Conservation (phyloP, 2,797 vertebrate species). For the Knipowitschia caucasica region DNA sequence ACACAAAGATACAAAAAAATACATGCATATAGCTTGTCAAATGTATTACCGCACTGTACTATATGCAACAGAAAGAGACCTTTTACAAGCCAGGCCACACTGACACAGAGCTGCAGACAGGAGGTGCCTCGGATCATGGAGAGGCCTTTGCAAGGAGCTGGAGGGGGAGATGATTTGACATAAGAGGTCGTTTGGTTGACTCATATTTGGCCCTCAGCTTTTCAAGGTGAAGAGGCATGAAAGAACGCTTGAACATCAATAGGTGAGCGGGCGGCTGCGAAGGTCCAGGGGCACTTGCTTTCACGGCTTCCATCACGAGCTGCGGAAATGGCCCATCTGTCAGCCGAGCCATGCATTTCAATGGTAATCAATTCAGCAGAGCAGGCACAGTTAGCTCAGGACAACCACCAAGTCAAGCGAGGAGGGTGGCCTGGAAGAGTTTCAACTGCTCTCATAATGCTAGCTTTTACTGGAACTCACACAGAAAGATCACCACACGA, state of each 20-base stretch:
- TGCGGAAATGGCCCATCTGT: slow-evolving; percentile 55
- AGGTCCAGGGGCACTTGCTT: slow-evolving; percentile 57
- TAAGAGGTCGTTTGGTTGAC: slow-evolving; percentile 64
- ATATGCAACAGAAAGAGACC: neutral
- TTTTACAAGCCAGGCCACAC: neutral
- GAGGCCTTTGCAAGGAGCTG: slow-evolving; percentile 30
- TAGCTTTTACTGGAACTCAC: neutral
- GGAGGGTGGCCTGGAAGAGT: slow-evolving; percentile 26
- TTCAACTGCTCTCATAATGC: neutral
- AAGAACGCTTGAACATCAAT: slow-evolving; percentile 68
- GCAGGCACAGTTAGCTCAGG: slow-evolving; percentile 36
- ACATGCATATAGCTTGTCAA: too few relatives aligned
- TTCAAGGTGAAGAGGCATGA: slow-evolving; percentile 69
- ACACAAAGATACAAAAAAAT: neutral
- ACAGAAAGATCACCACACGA: too few relatives aligned
- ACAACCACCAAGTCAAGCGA: slow-evolving; percentile 20
- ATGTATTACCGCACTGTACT: neutral
- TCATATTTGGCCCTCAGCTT: slow-evolving; percentile 65
- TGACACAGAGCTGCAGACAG: slow-evolving; percentile 24
- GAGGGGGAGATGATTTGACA: slow-evolving; percentile 63
- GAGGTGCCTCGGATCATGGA: slow-evolving; percentile 35
- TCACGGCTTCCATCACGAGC: slow-evolving; percentile 47
- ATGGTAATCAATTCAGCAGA: slow-evolving; percentile 70
- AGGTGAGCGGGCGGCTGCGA: slow-evolving; percentile 47
- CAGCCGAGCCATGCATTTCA: slow-evolving; percentile 60